Conservation (phyloP, 2,797 vertebrate species). For the Vultur gryphus region DNA sequence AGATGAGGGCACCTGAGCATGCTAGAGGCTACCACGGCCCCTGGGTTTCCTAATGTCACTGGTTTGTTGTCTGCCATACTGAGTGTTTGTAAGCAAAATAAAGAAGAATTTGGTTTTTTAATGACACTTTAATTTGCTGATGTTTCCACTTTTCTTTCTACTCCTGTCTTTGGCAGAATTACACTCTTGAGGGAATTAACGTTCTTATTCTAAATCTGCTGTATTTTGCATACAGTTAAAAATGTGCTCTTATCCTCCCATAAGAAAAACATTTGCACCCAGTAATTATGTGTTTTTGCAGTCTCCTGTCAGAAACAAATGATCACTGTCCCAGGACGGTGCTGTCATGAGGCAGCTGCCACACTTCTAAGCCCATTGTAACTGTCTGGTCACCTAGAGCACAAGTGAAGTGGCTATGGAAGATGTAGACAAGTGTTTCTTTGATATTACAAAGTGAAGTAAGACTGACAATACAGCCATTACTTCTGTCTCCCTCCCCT, state of each 20-base stretch:
- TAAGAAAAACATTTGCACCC: neutral
- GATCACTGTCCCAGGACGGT: neutral
- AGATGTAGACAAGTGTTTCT: neutral
- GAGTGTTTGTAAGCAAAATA: neutral
- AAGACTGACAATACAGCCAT: neutral
- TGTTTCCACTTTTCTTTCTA: neutral
- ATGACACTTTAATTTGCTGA: neutral
- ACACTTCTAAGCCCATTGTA: fast-evolving
- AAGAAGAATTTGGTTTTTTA: neutral
- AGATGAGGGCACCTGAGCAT: fast-evolving
- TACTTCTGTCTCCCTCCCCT: neutral
- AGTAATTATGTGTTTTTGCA: neutral
- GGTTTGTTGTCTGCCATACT: neutral
- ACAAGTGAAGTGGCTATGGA: neutral
- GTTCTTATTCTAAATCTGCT: neutral
- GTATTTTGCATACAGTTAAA: neutral
- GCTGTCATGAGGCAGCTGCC: neutral
- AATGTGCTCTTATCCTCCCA: neutral
- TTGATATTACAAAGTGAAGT: neutral
- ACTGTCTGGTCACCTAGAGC: neutral
- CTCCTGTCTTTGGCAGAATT: neutral
- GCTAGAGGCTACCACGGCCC: fast-evolving
- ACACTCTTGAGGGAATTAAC: neutral
- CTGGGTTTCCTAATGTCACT: neutral
- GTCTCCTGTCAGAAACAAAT: neutral